Evolutionary conservation across 2,113 vertebrate species (phyloP).

Genomic region (Burhinus bistriatus): DNA sequence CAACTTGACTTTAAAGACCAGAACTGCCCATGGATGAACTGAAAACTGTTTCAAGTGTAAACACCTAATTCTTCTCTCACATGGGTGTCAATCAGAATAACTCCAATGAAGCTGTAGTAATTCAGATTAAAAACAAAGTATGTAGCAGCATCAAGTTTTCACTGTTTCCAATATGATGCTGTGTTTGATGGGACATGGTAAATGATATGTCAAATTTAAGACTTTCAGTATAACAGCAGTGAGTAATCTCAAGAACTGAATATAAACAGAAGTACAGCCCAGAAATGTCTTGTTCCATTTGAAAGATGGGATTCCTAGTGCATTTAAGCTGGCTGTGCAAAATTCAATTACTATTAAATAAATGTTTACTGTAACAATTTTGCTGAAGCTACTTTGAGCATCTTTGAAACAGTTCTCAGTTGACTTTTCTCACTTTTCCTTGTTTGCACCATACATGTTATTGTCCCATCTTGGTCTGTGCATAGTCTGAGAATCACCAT

Average conservation of each 20-base stretch:
- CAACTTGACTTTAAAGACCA: neutral
- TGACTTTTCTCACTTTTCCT: neutral
- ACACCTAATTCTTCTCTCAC: neutral
- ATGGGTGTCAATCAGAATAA: neutral
- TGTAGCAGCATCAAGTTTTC: neutral
- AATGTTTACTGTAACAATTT: neutral
- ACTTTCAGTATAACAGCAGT: neutral
- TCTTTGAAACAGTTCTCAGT: neutral
- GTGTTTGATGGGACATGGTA: neutral
- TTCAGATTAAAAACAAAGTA: neutral
- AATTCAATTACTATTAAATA: neutral
- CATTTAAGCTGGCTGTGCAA: slow-evolving; percentile 8
- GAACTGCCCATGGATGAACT: neutral
- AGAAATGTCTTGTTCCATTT: neutral
- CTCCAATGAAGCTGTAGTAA: neutral
- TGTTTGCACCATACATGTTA: neutral
- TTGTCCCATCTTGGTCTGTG: neutral
- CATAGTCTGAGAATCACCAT: neutral
- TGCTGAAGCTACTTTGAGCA: neutral
- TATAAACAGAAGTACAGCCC: neutral
- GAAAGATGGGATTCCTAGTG: neutral
- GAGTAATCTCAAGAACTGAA: neutral
- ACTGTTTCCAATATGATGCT: neutral
- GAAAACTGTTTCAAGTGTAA: neutral
- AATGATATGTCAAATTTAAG: neutral